A percentile compares a stretch with the other conserved stretches of the same genome.
Conservation (phyloP, 2,888 invertebrate species). For the Empis livida region DNA sequence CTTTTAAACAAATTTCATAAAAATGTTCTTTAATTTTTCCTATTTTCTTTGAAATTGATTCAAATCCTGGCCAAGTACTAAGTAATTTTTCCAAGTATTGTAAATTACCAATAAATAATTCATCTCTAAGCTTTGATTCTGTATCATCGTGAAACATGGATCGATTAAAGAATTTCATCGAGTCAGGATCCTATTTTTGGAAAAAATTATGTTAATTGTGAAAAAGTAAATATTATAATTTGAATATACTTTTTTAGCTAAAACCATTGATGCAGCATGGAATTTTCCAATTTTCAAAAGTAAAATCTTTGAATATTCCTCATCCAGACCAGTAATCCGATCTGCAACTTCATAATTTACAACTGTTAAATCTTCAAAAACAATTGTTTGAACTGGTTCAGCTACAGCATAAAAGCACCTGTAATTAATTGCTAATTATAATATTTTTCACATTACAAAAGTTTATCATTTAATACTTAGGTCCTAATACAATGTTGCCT, state of each 20-base stretch:
- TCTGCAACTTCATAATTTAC: conserved; percentile 41
- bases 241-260: conserved; percentile 38
- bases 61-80: conserved; percentile 37
- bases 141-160: background rate
- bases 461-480: conserved; percentile 18
- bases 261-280: conserved; percentile 42
- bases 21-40: conserved; percentile 6
- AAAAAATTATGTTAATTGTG: background rate
- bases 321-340: conserved; percentile 41
- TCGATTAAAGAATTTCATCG: background rate
- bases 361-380: conserved; percentile 37
- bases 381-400: conserved; percentile 29
- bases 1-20: background rate
- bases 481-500: conserved; percentile 28
- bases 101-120: background rate
- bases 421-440: background rate
- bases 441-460: too few relatives aligned
- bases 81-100: conserved; percentile 12
- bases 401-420: conserved; percentile 29
- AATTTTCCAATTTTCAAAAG: conserved; percentile 40
- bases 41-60: conserved; percentile 33
- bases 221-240: background rate
- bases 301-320: conserved; percentile 39
- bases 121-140: background rate
- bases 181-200: background rate